Evolutionary conservation across 2,113 vertebrate species (phyloP).

Genomic region (Synchiropus splendidus): DNA sequence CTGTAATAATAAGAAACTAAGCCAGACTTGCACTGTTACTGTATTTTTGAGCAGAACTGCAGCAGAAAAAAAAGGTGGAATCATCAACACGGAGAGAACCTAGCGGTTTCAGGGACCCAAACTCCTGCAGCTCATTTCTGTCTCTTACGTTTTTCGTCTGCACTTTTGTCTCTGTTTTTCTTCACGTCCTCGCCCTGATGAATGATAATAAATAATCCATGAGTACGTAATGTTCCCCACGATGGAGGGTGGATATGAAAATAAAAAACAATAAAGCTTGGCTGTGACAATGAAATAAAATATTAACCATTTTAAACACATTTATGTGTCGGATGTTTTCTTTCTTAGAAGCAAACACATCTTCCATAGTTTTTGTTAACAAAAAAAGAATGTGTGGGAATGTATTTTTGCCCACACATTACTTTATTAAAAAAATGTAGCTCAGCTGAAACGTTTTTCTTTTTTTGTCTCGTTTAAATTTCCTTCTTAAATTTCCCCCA

Average conservation of each 20-base stretch:
- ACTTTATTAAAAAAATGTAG: too few species aligned
- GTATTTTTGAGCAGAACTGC: constrained; percentile 24
- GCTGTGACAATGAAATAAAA: constrained; percentile 50
- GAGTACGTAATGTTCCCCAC: too few species aligned
- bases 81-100: constrained; percentile 2
- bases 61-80: constrained; percentile 11
- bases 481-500: too few species aligned
- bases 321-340: neutral
- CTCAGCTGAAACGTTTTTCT: too few species aligned
- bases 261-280: constrained; percentile 27
- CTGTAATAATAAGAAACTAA: constrained; percentile 18
- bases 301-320: constrained; percentile 53
- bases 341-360: neutral
- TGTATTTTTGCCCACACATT: too few species aligned
- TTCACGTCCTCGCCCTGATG: constrained; percentile 4
- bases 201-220: too few species aligned
- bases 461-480: too few species aligned
- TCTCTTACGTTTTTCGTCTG: constrained; percentile 10
- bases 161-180: constrained; percentile 17
- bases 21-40: constrained; percentile 62
- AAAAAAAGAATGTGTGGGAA: too few species aligned
- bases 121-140: constrained; percentile 28
- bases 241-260: constrained; percentile 12
- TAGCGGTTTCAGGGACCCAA: constrained; percentile 27
- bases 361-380: too few species aligned